A percentile compares a stretch with the other conserved stretches of the same genome.
phyloP scores from a whole-genome alignment of 1,140 invertebrate genomes.

The Polypedilum pembai region DNA sequence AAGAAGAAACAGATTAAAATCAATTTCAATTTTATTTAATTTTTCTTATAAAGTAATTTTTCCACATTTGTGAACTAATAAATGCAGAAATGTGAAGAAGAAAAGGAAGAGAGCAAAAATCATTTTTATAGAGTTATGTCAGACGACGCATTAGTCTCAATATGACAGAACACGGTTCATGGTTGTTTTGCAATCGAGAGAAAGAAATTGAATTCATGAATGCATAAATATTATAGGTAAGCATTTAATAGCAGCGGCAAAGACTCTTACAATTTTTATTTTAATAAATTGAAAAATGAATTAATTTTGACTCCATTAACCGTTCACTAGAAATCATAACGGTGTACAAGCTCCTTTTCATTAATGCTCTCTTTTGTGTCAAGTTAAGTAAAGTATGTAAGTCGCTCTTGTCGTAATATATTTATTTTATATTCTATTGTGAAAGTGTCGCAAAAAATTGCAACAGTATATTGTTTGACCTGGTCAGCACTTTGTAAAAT shows the following conservation, averaged over 20 bases:
- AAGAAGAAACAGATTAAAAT: too few species aligned
- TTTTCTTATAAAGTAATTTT: too few species aligned
- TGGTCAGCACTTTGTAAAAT: too few species aligned
- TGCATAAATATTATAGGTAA: constrained; percentile 4
- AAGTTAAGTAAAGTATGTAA: constrained; percentile 38
- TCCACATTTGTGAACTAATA: too few species aligned
- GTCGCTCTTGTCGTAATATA: constrained; percentile 33
- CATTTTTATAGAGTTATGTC: constrained; percentile 13
- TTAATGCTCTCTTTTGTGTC: too few species aligned
- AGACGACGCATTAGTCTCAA: constrained; percentile 16
- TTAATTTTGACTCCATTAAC: constrained; percentile 18
- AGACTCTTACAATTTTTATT: neutral
- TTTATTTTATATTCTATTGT: constrained; percentile 31
- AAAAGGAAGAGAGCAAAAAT: neutral
- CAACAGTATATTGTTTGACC: too few species aligned
- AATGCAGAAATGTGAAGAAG: neutral
- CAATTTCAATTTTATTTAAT: too few species aligned
- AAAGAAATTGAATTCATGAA: neutral
- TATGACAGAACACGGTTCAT: neutral
- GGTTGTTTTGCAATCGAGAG: neutral
- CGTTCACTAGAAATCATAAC: constrained; percentile 18
- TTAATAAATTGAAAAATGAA: constrained; percentile 14
- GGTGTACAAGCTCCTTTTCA: neutral
- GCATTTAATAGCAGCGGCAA: neutral
- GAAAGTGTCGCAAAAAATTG: constrained; percentile 34